These are phyloP conservation scores for Atherinomorus stipes DNA, from an alignment of 2,113 vertebrate species.

Conservation along the genomic window DNA sequence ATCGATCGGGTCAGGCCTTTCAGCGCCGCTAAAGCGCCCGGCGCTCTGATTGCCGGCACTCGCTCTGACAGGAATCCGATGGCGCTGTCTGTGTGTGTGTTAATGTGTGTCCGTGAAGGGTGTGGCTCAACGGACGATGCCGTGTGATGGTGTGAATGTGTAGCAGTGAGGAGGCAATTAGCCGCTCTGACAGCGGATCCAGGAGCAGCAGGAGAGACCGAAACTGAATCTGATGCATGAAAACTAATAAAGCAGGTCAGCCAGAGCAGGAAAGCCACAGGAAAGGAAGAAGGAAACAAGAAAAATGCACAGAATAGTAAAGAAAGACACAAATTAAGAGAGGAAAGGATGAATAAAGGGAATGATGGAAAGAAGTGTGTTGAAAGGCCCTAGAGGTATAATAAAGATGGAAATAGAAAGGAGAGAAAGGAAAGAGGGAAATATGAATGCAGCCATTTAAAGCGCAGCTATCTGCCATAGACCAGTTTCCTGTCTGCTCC, in stretches of 20 bases:
- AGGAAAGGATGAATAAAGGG: too few species aligned
- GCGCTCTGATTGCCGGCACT: conserved; percentile 73
- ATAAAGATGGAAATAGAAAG: too few species aligned
- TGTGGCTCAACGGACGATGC: conserved; percentile 20
- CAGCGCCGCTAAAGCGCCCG: conserved; percentile 57
- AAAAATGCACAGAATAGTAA: background rate
- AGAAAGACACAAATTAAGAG: too few species aligned
- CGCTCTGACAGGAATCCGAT: conserved; percentile 78
- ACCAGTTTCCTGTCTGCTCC: too few species aligned
- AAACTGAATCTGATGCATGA: background rate
- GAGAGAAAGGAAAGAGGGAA: too few species aligned
- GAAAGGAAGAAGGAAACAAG: background rate
- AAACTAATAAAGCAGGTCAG: background rate
- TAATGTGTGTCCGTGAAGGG: conserved; percentile 16
- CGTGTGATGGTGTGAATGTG: conserved; percentile 12
- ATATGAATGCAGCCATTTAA: too few species aligned
- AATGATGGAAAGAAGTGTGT: too few species aligned
- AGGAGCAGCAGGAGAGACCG: background rate
- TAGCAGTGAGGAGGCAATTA: conserved; percentile 30
- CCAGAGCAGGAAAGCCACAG: background rate
- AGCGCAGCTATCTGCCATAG: too few species aligned
- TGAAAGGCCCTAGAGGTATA: too few species aligned
- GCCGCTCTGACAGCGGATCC: conserved; percentile 7
- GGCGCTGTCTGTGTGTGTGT: conserved; percentile 31
- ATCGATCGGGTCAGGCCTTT: conserved; percentile 73